These are phyloP conservation scores for Macrophya alboannulata DNA, from an alignment of 2,888 invertebrate genomes.

Conservation along the genomic window DNA sequence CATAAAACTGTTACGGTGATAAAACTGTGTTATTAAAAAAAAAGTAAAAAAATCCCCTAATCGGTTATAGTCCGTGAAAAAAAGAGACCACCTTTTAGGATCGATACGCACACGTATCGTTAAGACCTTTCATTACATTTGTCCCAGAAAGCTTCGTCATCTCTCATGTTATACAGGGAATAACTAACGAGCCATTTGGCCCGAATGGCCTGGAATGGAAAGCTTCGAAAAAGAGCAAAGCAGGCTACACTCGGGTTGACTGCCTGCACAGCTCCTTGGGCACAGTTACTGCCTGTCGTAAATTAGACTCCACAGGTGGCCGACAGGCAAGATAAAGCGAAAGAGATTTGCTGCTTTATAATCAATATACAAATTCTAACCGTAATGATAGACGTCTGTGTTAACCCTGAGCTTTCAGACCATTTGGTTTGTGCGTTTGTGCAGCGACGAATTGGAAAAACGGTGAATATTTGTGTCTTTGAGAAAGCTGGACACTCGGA, in stretches of 20 bases:
- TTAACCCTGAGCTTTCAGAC: not conserved
- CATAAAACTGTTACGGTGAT: not conserved
- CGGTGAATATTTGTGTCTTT: not conserved
- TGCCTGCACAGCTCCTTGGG: not conserved
- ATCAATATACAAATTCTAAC: not conserved
- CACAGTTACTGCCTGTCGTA: conserved; percentile 10
- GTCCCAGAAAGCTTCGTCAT: not conserved
- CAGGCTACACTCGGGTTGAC: not conserved
- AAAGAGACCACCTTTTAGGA: not conserved
- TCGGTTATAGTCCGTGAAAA: not conserved
- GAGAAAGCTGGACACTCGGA: too few species aligned
- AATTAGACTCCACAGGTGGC: conserved; percentile 36
- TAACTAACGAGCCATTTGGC: not conserved
- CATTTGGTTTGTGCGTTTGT: not conserved
- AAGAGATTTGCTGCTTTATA: not conserved
- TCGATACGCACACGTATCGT: not conserved
- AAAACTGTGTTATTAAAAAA: not conserved
- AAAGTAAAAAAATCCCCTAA: not conserved
- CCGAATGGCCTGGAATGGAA: not conserved
- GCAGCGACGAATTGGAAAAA: not conserved
- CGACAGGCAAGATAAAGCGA: not conserved
- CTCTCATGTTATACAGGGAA: not conserved
- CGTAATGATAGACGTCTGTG: not conserved
- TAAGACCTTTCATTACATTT: not conserved
- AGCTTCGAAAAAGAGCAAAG: not conserved